Evolutionary conservation across 2,113 vertebrate genomes (phyloP), one percentile per base, ranked within the genome.

Genomic region (Misgurnus anguillicaudatus): DNA sequence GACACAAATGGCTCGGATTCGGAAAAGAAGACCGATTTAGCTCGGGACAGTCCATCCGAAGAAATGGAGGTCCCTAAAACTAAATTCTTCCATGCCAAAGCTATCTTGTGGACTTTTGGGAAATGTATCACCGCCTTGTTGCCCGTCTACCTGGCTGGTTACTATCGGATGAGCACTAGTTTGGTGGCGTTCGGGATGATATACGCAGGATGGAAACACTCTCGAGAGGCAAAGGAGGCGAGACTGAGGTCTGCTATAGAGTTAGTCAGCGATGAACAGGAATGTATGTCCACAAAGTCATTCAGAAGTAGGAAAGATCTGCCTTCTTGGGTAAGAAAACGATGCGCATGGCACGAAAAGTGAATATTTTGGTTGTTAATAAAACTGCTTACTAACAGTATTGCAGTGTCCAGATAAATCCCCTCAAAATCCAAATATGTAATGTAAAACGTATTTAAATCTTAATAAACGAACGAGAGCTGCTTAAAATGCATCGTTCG

Each of bases 161-260:
- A 94, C 75, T 92, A 93, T 83, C 94, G 95, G 19, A 88, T 96
- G 77, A 95, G 94, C 85, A 90, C 94, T 86, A 93, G 94, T 16
- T 87, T 96, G 80, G 85, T 96, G 82, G 87, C 94, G 42, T 93
- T 90, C 85, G 95, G 95, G 21, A 93, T 95, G 87, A 93, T 96
- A 8, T 96, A 96, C 87, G 91, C 95, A 69, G 95, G 95, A 72
- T 96, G 95, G 95, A 94, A 94, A 85, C 91, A 94, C 71, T 89
- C 92, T 60, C 91, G 95, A 16, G 92, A 93, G 0, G 91, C 89
- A 78, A 96, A 96, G 74, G 93, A 94, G 81, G 89, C 86, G 1
- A 91, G 93, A 1, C 89, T 95, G 62, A 89, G 70, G 75, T 93
- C 91, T 0, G 95, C 95, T 39, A 87, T 94, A 3, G 86, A 91